Evolutionary conservation across 2,888 invertebrate species (phyloP).

Genomic region (Exephanes ischioxanthus): DNA sequence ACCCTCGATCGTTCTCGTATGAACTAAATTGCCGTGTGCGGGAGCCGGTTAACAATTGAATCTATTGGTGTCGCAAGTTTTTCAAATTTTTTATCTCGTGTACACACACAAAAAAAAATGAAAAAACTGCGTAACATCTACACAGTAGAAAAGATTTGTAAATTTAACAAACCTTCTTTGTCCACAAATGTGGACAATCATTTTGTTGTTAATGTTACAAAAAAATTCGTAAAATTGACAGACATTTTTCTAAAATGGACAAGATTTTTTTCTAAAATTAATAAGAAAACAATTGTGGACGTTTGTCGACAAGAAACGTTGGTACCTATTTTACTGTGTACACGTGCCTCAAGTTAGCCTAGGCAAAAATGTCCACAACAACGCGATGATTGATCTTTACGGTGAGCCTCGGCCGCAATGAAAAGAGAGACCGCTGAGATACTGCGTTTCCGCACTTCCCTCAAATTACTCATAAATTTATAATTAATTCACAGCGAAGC

Average conservation of each 20-base stretch:
- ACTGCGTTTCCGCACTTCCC: background rate
- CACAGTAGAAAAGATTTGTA: background rate
- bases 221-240: no score
- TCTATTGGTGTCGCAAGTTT: constrained; percentile 16
- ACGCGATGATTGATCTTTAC: background rate
- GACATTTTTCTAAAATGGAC: no score
- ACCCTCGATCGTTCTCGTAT: constrained; percentile 1
- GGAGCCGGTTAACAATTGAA: constrained; percentile 19
- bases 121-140: background rate
- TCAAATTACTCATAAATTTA: background rate
- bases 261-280: no score
- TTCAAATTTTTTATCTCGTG: background rate
- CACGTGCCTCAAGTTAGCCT: background rate
- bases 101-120: background rate
- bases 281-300: no score
- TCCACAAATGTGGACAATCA: no score
- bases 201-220: no score
- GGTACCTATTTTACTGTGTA: no score
- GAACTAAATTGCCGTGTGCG: constrained; percentile 38
- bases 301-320: no score
- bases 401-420: background rate
- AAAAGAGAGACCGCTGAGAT: background rate
- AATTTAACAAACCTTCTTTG: no score
- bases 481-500: constrained; percentile 1
- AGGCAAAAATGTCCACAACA: background rate